Evolutionary conservation across 2,797 vertebrate genomes (phyloP).

Genomic region (Melanotaenia nigrans): DNA sequence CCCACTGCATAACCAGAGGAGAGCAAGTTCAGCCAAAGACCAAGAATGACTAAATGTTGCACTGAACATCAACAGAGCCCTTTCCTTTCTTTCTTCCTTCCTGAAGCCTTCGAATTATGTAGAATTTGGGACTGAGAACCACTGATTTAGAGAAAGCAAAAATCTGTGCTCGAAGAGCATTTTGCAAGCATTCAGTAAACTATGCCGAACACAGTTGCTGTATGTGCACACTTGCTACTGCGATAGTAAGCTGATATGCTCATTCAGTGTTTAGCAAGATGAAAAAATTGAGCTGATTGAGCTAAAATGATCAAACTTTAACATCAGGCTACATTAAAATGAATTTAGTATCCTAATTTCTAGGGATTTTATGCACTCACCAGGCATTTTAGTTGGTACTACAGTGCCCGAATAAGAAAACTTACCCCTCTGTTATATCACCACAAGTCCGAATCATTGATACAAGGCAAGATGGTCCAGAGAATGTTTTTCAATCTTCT

Average conservation of each 20-base stretch:
- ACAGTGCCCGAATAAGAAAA: no score
- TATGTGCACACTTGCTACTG: background rate
- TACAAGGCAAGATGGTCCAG: no score
- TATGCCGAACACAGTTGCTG: background rate
- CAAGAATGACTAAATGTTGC: background rate
- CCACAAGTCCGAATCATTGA: no score
- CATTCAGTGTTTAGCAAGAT: background rate
- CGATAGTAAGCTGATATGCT: background rate
- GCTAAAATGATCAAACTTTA: background rate
- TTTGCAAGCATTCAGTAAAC: background rate
- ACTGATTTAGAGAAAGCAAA: background rate
- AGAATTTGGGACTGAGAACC: background rate
- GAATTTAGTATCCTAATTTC: background rate
- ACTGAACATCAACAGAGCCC: background rate
- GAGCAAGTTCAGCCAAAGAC: conserved; percentile 8
- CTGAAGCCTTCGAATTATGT: background rate
- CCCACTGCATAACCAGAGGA: background rate
- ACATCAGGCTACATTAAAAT: background rate
- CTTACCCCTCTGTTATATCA: no score
- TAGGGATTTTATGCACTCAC: background rate
- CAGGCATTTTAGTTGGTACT: no score
- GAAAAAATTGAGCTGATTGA: background rate
- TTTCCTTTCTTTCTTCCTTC: background rate
- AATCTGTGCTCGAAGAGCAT: background rate
- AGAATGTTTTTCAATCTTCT: no score